A percentile compares a stretch with the other conserved stretches of the same genome.
Conservation (phyloP, 1,140 invertebrate species). For the Dolichoris vasculosae region DNA sequence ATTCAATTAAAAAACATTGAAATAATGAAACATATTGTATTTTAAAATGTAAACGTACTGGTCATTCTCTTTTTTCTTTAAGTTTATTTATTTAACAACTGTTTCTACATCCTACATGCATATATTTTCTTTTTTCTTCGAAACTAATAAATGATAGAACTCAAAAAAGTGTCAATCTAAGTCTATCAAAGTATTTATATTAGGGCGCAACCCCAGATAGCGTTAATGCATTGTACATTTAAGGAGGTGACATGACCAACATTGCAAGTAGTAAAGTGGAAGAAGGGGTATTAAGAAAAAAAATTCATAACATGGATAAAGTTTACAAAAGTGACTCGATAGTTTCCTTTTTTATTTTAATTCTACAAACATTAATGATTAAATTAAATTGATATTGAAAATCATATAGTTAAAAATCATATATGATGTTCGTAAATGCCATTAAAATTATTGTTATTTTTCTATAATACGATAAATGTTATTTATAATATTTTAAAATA, state of each 20-base stretch:
- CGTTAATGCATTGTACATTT: constrained; percentile 21
- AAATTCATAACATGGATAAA: constrained; percentile 4
- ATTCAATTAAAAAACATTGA: neutral
- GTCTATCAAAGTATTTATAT: constrained; percentile 75
- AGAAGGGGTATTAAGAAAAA: constrained; percentile 6
- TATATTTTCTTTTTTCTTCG: neutral
- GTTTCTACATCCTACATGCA: neutral
- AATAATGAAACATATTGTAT: neutral
- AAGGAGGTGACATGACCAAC: neutral
- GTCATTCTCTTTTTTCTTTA: neutral
- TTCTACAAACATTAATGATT: neutral
- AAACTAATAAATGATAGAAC: constrained; percentile 14
- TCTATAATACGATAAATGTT: no score
- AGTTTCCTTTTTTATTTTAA: neutral
- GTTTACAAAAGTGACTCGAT: neutral
- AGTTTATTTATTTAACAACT: no score
- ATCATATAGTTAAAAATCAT: no score
- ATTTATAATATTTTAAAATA: no score
- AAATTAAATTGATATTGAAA: neutral
- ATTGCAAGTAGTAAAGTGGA: neutral
- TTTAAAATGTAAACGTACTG: neutral
- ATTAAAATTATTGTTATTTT: no score
- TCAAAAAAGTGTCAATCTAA: constrained; percentile 70
- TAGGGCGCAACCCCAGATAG: constrained; percentile 68
- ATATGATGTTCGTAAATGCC: no score